Base-by-base conservation (phyloP, 2,113 vertebrate species). In the Pogona vitticeps region DNA sequence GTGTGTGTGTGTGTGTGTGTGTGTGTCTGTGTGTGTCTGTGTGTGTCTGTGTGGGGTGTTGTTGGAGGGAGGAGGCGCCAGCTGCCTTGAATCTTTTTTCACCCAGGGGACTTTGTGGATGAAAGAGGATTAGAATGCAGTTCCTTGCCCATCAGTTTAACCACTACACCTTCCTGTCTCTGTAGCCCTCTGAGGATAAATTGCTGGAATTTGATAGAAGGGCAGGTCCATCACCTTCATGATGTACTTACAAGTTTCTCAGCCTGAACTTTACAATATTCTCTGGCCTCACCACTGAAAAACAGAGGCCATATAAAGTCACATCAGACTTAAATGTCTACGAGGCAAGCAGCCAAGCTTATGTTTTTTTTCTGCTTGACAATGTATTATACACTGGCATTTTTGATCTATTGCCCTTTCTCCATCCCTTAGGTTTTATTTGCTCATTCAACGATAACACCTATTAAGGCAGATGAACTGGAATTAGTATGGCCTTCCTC, bases 401-500 rank as follows among this genome's bases (percentile, higher is more conserved):
- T 88, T 78, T n/a, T 93, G 89, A 84, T 93, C 59, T 92, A 90
- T 91, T 79, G 79, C 89, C 91, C 91, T 88, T 90, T 91, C 89
- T 89, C 26, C 83, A 85, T 93, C 92, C 93, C 91, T 93, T 88
- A 94, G 92, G 93, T 93, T 88, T 92, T 80, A 88, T 94, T 90
- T 86, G 90, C 91, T 95, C 93, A 90, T 88, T 94, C 89, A 89
- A 94, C 89, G 94, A 85, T 91, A 94, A 91, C 77, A 91, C 88
- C 91, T 85, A 80, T 89, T 90, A 88, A 92, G 92, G 88, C 65
- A 94, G 92, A 93, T 92, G 92, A 95, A 91, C 93, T 77, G 52
- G 94, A 95, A 95, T 92, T 93, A 93, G 93, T 82, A 86, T 91
- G 87, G 88, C 88, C 87, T 95, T 93, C 93, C 93, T 95, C 90